Percentiles rank a stretch among this genome's conserved stretches.
Evolutionary conservation across 2,888 invertebrate species (phyloP).

Genomic region (Nesidiocoris tenuis): DNA sequence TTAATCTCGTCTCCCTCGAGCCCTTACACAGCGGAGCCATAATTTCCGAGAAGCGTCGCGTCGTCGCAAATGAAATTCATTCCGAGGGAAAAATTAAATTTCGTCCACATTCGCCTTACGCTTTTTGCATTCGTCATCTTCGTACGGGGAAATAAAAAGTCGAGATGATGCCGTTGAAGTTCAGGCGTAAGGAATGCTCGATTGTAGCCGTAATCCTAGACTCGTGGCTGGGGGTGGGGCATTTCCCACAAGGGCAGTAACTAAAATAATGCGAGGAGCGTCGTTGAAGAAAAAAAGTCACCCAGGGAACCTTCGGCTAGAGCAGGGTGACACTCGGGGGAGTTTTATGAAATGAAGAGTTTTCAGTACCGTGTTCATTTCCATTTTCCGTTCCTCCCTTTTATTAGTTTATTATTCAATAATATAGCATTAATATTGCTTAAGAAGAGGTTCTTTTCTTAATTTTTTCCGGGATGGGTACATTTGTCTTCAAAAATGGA

Average conservation of each 20-base stretch:
- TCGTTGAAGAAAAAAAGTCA: slow-evolving; percentile 10
- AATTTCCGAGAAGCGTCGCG: no score
- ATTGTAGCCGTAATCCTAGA: slow-evolving; percentile 11
- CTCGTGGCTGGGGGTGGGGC: slow-evolving; percentile 15
- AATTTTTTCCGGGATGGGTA: no score
- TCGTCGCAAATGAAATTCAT: no score
- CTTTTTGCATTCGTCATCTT: not conserved
- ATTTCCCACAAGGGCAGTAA: slow-evolving; percentile 20
- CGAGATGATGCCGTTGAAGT: not conserved
- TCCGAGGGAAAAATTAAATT: not conserved
- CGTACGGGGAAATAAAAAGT: no score
- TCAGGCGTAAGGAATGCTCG: not conserved
- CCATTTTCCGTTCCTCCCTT: slow-evolving; percentile 2
- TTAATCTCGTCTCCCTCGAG: no score
- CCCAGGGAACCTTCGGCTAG: not conserved
- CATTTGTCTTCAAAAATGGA: no score
- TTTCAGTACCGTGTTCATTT: slow-evolving; percentile 9
- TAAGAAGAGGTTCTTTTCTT: no score
- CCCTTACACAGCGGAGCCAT: no score
- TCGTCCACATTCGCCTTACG: slow-evolving; percentile 5
- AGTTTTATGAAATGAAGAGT: slow-evolving; percentile 15
- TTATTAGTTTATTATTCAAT: no score
- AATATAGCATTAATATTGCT: no score
- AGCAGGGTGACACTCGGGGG: slow-evolving; percentile 8
- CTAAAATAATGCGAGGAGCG: slow-evolving; percentile 14